A percentile compares a stretch with the other conserved stretches of the same genome.
These are phyloP conservation scores for Phyllotis vaccarum DNA, from an alignment of 2,797 vertebrate genomes.

Conservation along the genomic window DNA sequence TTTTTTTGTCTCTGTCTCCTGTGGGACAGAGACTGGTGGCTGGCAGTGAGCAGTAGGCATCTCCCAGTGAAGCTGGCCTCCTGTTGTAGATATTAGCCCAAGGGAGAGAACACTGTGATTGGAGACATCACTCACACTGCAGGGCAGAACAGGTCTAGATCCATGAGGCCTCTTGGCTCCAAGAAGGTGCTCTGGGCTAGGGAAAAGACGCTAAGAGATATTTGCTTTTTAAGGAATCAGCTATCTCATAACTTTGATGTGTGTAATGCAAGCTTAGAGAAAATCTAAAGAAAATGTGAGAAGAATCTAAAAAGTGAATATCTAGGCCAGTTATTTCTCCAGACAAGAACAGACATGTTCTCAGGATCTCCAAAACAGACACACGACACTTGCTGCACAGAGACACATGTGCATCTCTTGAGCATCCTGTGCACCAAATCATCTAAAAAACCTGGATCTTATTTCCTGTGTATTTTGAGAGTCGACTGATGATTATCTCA, in stretches of 20 bases:
- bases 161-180: background rate
- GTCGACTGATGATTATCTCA: background rate
- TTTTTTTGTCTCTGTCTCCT: background rate
- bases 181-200: background rate
- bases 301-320: background rate
- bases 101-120: background rate
- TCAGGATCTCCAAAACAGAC: background rate
- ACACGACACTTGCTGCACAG: too few species aligned
- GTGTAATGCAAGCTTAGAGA: background rate
- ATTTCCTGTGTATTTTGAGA: background rate
- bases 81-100: background rate
- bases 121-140: background rate
- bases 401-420: background rate
- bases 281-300: background rate
- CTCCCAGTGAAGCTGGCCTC: background rate
- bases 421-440: background rate
- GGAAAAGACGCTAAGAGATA: background rate
- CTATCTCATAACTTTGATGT: background rate
- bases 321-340: background rate
- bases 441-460: background rate
- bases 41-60: background rate
- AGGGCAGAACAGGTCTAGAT: background rate
- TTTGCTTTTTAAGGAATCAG: background rate
- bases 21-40: background rate
- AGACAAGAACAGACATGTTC: background rate